Conservation (phyloP, 2,113 vertebrate genomes). For the Salminus brasiliensis region DNA sequence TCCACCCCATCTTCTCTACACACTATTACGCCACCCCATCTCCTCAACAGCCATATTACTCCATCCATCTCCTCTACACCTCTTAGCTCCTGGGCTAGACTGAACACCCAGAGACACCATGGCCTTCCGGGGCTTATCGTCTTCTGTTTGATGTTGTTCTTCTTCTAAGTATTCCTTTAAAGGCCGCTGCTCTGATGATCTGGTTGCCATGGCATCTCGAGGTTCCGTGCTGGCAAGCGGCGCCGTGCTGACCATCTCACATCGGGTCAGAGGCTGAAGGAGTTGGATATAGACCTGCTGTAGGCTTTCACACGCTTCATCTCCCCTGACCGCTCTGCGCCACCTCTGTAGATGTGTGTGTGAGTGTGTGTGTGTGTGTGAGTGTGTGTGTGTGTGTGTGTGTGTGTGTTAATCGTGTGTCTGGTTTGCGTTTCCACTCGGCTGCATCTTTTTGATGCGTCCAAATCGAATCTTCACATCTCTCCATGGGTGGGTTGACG, state of each 20-base stretch:
- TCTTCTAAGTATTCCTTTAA: background rate
- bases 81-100: no score
- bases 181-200: background rate
- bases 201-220: background rate
- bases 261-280: background rate
- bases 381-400: background rate
- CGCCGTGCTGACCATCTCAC: background rate
- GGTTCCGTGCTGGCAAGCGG: background rate
- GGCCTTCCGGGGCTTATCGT: background rate
- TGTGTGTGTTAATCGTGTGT: constrained; percentile 7
- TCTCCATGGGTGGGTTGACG: background rate
- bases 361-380: background rate
- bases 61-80: no score
- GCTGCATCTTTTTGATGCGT: background rate
- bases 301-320: background rate
- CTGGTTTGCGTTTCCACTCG: background rate
- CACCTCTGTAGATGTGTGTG: background rate
- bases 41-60: no score
- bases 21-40: no score
- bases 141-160: background rate
- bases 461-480: background rate
- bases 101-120: background rate
- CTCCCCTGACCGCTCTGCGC: background rate
- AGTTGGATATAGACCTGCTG: background rate
- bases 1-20: no score